Base-by-base conservation (phyloP, 1,140 invertebrate species). In the Helicorthomorpha holstii region DNA sequence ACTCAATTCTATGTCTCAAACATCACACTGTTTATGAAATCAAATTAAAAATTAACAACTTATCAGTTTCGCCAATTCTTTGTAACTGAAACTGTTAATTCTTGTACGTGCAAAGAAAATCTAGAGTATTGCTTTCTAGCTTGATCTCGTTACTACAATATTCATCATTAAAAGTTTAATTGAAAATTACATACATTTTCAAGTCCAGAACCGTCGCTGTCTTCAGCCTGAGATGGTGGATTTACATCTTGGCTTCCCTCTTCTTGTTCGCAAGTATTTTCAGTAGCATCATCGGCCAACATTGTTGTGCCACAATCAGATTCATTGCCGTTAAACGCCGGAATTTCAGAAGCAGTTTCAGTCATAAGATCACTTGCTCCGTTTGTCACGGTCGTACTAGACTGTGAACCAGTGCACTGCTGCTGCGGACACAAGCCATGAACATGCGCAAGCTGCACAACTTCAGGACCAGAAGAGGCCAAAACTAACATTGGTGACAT, bases 241-340 rank as follows among this genome's bases (percentile, higher is more conserved):
- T 60, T 56, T 26, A 62, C 59, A 53, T 62, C 59, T 52, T 61
- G 60, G 41, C 60, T 61, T 3, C 60, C 60, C 42, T 57, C 60
- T 34, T 34, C 29, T 16, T 16, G 29, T 7, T 34, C 29, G 16
- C 29, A 34, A 43, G 57, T 53, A 54, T 59, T 57, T 16, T 57
- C 57, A 1, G 55, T 56, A 41, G 3, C 4, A 10, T 7, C 12
- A 50, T 41, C 29, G 3, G 4, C 7, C 3, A 7, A 14, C 7
- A 4, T 23, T 3, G 27, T 23, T 24, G 16, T 24, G 25, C 3
- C 25, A 7, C 10, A 3, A 24, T 48, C 47, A 46, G 44, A 7
- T 7, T 22, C 7, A 10, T 21, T 12, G 7, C 4, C 19, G 4
- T 12, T 7, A 12, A 7, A 7, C 29, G 29, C 29, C 7, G 29